Evolutionary conservation across 2,797 vertebrate genomes (phyloP), one percentile per base, ranked within the genome.

Genomic region (Hozukius guyotensis): DNA sequence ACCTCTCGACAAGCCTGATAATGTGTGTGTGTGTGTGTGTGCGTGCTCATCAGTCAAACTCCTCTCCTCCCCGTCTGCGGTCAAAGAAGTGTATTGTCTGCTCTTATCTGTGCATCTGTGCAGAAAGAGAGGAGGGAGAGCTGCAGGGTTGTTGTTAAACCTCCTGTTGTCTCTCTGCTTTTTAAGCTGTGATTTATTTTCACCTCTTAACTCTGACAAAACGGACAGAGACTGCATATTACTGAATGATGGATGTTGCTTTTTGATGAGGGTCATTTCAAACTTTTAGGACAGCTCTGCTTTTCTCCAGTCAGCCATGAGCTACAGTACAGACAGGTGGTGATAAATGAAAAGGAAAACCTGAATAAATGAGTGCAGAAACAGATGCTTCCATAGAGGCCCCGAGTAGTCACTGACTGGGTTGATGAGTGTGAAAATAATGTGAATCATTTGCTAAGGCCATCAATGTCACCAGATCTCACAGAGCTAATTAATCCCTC

Each of bases 1-100:
- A 74, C 36, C 16, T 76, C 69, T 80, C 7, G 38, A 84, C 70
- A 57, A 70, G 76, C 53, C 18, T 8, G 16, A 38, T 64, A 74
- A 68, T 69, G 63, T 73, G 73, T 68, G 71, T 67, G 62, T 80
- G 66, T 63, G 73, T 80, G 65, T 57, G 49, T 34, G 34, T 0
- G 63, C 13, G 16, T 63, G 57, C 84, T 70, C 75, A 86, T 82
- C 77, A 57, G 79, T 91, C 86, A 91, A 85, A 87, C 75, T 71
- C 67, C 70, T 81, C 75, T 57, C 74, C 53, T 80, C 80, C 80
- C 38, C 55, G 76, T 85, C 67, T 72, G 76, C 27, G 32, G 66
- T 94, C 85, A 95, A 92, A 94, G 93, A 88, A 38, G 60, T 68
- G 77, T 69, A 94, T 94, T 94, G 93, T 96, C 87, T 91, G 75